A percentile compares a stretch with the other conserved stretches of the same genome.
Conservation (phyloP, 2,888 invertebrate genomes). For the Hoplodrina ambigua region DNA sequence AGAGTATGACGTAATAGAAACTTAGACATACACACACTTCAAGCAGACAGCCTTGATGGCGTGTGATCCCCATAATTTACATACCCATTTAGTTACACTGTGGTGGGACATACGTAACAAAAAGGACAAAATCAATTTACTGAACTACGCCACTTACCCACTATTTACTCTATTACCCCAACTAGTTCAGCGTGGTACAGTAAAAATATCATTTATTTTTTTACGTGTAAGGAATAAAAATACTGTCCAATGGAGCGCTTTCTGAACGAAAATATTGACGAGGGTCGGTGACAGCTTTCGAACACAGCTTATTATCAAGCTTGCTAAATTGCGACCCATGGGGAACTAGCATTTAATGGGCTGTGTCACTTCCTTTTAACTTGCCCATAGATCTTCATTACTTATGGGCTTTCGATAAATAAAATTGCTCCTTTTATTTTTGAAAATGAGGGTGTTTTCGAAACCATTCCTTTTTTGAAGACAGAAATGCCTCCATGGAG, state of each 20-base stretch:
- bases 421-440: slow-evolving; percentile 3
- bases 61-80: not conserved
- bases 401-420: slow-evolving; percentile 34
- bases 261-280: slow-evolving; percentile 62
- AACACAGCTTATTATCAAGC: slow-evolving; percentile 58
- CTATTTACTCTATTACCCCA: slow-evolving; percentile 2
- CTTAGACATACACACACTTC: not conserved
- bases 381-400: slow-evolving; percentile 30
- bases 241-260: slow-evolving; percentile 37
- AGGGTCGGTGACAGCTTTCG: slow-evolving; percentile 62
- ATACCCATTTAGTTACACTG: not conserved
- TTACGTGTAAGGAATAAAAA: slow-evolving; percentile 53
- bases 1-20: not conserved
- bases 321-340: slow-evolving; percentile 51
- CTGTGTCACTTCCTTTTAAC: slow-evolving; percentile 48
- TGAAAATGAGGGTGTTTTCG: not conserved
- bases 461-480: not conserved
- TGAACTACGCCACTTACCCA: not conserved
- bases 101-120: not conserved
- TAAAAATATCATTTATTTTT: slow-evolving; percentile 40
- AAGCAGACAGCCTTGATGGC: no score
- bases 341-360: slow-evolving; percentile 56
- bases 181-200: not conserved
- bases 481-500: not conserved
- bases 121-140: slow-evolving; percentile 6